Percentiles rank a stretch among this genome's conserved stretches.
These are phyloP conservation scores for Cetoscarus ocellatus DNA, from an alignment of 2,797 vertebrate species.

Conservation along the genomic window DNA sequence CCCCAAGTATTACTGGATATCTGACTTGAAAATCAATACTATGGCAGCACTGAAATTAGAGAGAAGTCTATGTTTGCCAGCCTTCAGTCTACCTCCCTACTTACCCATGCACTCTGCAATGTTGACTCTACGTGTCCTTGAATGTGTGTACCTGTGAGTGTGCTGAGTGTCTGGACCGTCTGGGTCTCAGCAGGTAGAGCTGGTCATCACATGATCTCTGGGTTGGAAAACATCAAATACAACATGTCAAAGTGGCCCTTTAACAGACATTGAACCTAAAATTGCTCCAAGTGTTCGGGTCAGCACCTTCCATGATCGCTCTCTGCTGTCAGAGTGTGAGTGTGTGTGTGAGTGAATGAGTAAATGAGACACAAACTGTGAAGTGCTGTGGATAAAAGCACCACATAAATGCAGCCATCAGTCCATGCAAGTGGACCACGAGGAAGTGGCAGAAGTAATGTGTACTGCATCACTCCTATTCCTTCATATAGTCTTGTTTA, in stretches of 20 bases:
- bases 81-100: neutral
- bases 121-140: neutral
- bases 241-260: constrained; percentile 13
- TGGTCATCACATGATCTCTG: neutral
- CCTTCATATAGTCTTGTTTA: neutral
- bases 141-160: neutral
- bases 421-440: neutral
- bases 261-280: neutral
- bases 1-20: too few species aligned
- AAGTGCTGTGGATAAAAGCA: neutral
- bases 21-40: neutral
- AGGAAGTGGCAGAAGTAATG: neutral
- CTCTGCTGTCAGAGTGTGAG: neutral
- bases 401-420: neutral
- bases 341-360: neutral
- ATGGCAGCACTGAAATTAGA: neutral
- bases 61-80: neutral
- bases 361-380: neutral
- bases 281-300: constrained; percentile 8
- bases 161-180: neutral
- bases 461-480: neutral
- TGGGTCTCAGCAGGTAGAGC: constrained; percentile 2
- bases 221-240: neutral
- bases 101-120: neutral
- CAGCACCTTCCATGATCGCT: neutral